phyloP scores from a whole-genome alignment of 2,113 vertebrate species.

The Hippocampus guttulatus region DNA sequence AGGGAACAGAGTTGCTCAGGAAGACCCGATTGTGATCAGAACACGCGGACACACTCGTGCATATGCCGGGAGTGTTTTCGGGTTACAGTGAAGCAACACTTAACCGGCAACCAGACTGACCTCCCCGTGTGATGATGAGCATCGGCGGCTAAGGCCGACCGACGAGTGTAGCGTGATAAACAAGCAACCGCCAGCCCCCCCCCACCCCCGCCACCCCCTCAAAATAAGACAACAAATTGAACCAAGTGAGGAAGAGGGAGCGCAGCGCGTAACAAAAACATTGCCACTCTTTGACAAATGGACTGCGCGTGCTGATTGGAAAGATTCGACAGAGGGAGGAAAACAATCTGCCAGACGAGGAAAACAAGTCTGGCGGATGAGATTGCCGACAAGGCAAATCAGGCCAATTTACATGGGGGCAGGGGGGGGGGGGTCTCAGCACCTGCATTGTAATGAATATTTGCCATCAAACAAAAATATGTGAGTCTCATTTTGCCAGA shows the following conservation, averaged over 20 bases:
- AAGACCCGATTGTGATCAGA: slow-evolving; percentile 41
- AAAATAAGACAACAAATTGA: not conserved
- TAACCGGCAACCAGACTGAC: slow-evolving; percentile 25
- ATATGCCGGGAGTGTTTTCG: not conserved
- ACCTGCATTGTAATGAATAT: not conserved
- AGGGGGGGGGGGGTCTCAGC: not conserved
- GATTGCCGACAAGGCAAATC: not conserved
- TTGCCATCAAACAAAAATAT: not conserved
- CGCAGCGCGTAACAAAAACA: slow-evolving; percentile 8
- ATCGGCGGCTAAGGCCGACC: slow-evolving; percentile 19
- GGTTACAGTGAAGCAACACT: slow-evolving; percentile 30
- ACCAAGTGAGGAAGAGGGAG: not conserved
- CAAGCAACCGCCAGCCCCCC: not conserved
- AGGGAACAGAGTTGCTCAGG: slow-evolving; percentile 48
- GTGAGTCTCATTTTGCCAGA: too few relatives aligned
- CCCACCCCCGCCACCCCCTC: not conserved
- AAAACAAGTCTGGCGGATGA: slow-evolving; percentile 17
- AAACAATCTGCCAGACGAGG: slow-evolving; percentile 17
- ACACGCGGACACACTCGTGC: slow-evolving; percentile 3
- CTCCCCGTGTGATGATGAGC: slow-evolving; percentile 32
- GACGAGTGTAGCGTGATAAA: not conserved
- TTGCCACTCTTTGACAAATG: slow-evolving; percentile 7
- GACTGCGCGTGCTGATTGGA: slow-evolving; percentile 11
- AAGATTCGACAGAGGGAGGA: slow-evolving; percentile 17
- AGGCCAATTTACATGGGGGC: not conserved